Evolutionary conservation across 2,888 invertebrate species (phyloP).

Genomic region (Hypomecis atomaria): DNA sequence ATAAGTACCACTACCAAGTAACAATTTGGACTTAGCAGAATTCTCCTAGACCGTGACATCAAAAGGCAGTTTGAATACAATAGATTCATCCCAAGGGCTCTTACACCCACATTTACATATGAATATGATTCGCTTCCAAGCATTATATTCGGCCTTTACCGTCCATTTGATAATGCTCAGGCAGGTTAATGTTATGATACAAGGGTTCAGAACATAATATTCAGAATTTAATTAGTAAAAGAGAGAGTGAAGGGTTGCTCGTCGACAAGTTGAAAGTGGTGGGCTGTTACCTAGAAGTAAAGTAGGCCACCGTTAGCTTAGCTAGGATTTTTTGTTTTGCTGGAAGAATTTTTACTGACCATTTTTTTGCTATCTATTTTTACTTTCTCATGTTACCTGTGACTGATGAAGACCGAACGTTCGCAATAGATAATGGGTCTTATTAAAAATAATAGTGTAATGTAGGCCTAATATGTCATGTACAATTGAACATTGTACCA

Average conservation of each 20-base stretch:
- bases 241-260: neutral
- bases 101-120: conserved; percentile 56
- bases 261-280: conserved; percentile 3
- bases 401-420: too few relatives aligned
- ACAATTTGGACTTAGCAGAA: conserved; percentile 11
- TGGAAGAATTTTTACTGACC: too few relatives aligned
- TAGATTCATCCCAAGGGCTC: conserved; percentile 29
- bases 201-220: conserved; percentile 8
- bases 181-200: conserved; percentile 24
- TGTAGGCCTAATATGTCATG: too few relatives aligned
- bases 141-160: conserved; percentile 53
- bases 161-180: conserved; percentile 42
- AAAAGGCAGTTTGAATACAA: conserved; percentile 39
- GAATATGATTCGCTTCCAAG: conserved; percentile 55
- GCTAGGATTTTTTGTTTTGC: too few relatives aligned
- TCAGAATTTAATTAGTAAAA: conserved; percentile 7
- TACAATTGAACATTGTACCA: too few relatives aligned
- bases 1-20: neutral
- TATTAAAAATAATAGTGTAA: too few relatives aligned
- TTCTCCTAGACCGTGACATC: conserved; percentile 33
- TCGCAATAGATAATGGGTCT: too few relatives aligned
- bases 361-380: too few relatives aligned
- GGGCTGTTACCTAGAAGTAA: neutral
- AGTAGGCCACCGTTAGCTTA: too few relatives aligned
- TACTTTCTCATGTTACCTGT: too few relatives aligned